phyloP scores from a whole-genome alignment of 1,140 invertebrate species.

The Linepithema humile region DNA sequence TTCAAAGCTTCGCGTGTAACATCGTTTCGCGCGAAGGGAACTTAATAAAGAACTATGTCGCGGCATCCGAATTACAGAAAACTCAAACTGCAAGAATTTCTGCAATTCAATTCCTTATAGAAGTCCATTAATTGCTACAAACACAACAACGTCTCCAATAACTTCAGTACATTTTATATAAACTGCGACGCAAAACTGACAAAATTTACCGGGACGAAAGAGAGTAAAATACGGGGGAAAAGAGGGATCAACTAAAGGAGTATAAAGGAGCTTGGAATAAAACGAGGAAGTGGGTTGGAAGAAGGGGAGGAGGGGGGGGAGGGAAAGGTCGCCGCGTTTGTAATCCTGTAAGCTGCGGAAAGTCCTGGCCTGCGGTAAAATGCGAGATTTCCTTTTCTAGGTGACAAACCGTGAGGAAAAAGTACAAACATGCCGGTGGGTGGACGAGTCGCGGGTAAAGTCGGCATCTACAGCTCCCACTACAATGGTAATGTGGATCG shows the following conservation, averaged over 20 bases:
- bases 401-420: conserved; percentile 65
- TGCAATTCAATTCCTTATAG: not conserved
- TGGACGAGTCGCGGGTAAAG: conserved; percentile 89
- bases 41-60: no score
- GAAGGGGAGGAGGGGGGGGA: not conserved
- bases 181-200: no score
- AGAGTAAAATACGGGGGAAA: not conserved
- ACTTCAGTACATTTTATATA: no score
- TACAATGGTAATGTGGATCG: conserved; percentile 86
- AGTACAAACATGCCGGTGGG: conserved; percentile 83
- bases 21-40: no score
- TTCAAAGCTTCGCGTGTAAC: no score
- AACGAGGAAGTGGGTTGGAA: not conserved
- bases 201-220: no score
- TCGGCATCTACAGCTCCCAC: conserved; percentile 88
- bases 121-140: not conserved
- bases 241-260: not conserved
- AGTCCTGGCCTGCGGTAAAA: not conserved
- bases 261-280: not conserved
- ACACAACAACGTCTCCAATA: not conserved
- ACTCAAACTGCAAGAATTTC: not conserved
- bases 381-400: conserved; percentile 45
- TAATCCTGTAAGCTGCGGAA: not conserved
- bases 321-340: not conserved
- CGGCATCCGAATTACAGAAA: not conserved